A percentile compares a stretch with the other conserved stretches of the same genome.
phyloP scores from a whole-genome alignment of 2,888 invertebrate genomes.

The Amorpha juglandis region DNA sequence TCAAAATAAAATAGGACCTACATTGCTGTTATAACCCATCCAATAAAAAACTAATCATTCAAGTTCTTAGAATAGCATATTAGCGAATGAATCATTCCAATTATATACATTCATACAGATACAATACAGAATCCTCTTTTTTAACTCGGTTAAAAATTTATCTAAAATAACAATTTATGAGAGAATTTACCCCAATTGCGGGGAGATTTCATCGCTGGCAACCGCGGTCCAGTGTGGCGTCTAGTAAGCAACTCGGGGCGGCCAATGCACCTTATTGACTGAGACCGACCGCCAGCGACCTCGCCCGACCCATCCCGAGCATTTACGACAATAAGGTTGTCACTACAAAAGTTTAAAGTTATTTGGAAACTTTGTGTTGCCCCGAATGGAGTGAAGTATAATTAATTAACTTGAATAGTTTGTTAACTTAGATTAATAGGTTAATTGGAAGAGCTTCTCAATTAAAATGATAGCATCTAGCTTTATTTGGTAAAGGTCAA shows the following conservation, averaged over 20 bases:
- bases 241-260: constrained; percentile 75
- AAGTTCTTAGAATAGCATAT: no score
- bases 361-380: constrained; percentile 58
- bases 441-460: constrained; percentile 39
- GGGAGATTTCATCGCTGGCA: constrained; percentile 41
- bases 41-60: no score
- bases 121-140: no score
- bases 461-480: not conserved
- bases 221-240: constrained; percentile 53
- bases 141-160: not conserved
- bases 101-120: no score
- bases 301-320: constrained; percentile 58
- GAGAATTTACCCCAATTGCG: constrained; percentile 35
- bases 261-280: constrained; percentile 79
- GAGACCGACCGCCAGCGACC: constrained; percentile 64
- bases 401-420: constrained; percentile 58
- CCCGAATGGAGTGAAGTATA: constrained; percentile 42
- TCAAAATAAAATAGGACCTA: no score
- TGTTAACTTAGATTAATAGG: constrained; percentile 46
- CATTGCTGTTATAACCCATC: no score
- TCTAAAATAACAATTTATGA: not conserved
- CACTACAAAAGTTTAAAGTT: constrained; percentile 62
- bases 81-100: no score
- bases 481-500: not conserved
- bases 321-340: constrained; percentile 58